These are phyloP conservation scores for Ctenopoma kingsleyae DNA, from an alignment of 2,797 vertebrate species.

Conservation along the genomic window DNA sequence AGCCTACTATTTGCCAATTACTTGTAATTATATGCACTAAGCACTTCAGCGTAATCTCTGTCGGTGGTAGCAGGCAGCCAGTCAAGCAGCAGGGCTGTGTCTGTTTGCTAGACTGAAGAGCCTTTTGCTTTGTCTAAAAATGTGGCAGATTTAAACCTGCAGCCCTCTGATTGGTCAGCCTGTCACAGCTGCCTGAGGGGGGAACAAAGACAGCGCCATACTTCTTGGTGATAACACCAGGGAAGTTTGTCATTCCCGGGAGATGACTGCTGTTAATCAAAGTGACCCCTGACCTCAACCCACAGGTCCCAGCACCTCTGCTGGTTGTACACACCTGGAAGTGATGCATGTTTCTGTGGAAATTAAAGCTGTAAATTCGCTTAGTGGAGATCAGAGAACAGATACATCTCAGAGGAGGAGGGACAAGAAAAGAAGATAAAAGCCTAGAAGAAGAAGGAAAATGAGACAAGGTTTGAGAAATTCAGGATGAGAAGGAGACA, in stretches of 20 bases:
- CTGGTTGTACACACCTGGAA: constrained; percentile 76
- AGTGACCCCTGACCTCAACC: constrained; percentile 80
- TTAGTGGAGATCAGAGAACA: constrained; percentile 43
- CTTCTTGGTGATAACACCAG: constrained; percentile 86
- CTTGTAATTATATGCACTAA: constrained; percentile 94
- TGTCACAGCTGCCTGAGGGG: constrained; percentile 87
- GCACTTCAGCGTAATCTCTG: constrained; percentile 86
- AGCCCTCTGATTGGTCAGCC: constrained; percentile 90
- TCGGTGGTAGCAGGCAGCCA: constrained; percentile 62
- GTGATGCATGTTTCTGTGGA: constrained; percentile 67
- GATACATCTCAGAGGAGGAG: constrained; percentile 2
- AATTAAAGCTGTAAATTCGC: constrained; percentile 80
- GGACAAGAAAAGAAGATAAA: neutral
- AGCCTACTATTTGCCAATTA: constrained; percentile 97
- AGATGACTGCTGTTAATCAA: constrained; percentile 88
- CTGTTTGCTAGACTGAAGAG: constrained; percentile 87
- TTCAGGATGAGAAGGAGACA: neutral
- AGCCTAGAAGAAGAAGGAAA: neutral
- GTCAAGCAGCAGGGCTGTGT: constrained; percentile 67
- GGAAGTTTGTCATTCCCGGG: constrained; percentile 79
- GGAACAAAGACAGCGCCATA: constrained; percentile 85
- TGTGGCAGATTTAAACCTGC: constrained; percentile 91
- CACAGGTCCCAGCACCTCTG: constrained; percentile 63
- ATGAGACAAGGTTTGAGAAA: constrained; percentile 7
- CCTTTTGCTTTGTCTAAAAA: constrained; percentile 92